phyloP scores from a whole-genome alignment of 2,113 vertebrate genomes.

The Bubo blakistoni region DNA sequence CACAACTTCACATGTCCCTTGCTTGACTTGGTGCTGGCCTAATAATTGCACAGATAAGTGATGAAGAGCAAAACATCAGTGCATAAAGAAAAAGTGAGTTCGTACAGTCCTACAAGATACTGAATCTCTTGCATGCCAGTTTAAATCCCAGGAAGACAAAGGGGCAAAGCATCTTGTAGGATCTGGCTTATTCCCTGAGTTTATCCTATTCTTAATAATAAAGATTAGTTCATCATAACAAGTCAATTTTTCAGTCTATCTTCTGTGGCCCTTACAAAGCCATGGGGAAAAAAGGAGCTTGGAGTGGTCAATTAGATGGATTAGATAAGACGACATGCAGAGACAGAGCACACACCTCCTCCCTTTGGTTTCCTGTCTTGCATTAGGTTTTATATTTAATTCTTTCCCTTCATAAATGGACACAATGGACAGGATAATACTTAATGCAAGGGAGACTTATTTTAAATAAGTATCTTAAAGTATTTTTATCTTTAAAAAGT shows the following conservation, averaged over 20 bases:
- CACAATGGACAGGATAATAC: neutral
- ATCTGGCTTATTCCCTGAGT: neutral
- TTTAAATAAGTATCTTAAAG: neutral
- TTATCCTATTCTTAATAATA: neutral
- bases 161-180: neutral
- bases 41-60: neutral
- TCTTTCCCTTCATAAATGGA: neutral
- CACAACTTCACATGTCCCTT: slow-evolving; percentile 95
- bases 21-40: slow-evolving; percentile 92
- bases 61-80: neutral
- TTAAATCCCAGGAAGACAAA: neutral
- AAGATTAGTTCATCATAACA: neutral
- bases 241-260: neutral
- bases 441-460: neutral
- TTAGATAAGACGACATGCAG: neutral
- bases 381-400: neutral
- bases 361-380: neutral
- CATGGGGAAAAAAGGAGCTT: neutral
- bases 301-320: neutral
- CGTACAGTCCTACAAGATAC: rapidly evolving
- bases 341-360: neutral
- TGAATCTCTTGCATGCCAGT: rapidly evolving
- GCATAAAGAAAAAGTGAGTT: neutral
- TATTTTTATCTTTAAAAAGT: too few relatives aligned
- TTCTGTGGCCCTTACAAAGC: neutral